Conservation (phyloP, 2,888 invertebrate species). For the Harpalus rufipes region DNA sequence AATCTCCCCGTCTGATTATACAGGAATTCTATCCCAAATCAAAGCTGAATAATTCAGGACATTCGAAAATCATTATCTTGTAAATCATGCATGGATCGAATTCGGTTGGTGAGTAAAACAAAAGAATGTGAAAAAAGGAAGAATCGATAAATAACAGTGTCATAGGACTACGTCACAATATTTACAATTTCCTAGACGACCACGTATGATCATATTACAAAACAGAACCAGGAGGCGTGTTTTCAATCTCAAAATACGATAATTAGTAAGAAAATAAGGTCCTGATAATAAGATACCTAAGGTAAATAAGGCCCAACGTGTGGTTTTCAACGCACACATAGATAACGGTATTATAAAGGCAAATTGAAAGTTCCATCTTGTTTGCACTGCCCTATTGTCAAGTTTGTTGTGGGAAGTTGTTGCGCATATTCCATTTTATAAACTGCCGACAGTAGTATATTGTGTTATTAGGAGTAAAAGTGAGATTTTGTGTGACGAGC, state of each 20-base stretch:
- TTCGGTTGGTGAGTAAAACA: neutral
- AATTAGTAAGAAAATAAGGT: neutral
- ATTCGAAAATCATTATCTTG: constrained; percentile 3
- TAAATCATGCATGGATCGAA: constrained; percentile 2
- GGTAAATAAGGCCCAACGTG: too few relatives aligned
- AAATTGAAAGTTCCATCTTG: too few relatives aligned
- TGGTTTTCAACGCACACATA: too few relatives aligned
- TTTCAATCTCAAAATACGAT: neutral
- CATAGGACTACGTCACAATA: constrained; percentile 28
- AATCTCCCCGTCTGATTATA: neutral
- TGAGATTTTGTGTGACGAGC: too few relatives aligned
- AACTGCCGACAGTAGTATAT: too few relatives aligned
- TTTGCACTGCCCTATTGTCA: too few relatives aligned
- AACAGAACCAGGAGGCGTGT: neutral
- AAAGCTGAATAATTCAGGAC: constrained; percentile 8
- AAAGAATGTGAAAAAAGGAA: constrained; percentile 1
- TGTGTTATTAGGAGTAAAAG: too few relatives aligned
- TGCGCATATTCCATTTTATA: too few relatives aligned
- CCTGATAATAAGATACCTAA: too few relatives aligned
- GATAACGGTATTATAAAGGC: too few relatives aligned
- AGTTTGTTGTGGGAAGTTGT: too few relatives aligned
- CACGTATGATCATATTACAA: neutral
- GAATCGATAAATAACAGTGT: constrained; percentile 38
- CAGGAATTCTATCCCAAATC: neutral
- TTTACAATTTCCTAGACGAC: constrained; percentile 35